Base-by-base conservation (phyloP, 2,888 invertebrate genomes). In the Tachystola acroxantha region DNA sequence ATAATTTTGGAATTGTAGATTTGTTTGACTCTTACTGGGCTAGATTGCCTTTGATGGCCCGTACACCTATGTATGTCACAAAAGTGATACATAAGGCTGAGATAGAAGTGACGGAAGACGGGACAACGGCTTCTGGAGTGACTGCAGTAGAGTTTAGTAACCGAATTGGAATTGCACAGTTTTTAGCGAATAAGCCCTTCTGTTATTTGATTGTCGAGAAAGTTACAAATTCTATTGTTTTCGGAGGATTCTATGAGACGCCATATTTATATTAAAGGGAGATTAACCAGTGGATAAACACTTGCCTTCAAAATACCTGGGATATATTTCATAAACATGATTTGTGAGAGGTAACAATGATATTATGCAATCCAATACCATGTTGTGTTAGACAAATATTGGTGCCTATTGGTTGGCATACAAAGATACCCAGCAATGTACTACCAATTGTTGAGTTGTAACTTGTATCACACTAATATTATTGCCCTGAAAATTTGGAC, bases 51-150 rank as follows among this genome's bases (percentile, higher is more conserved):
- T 64, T 74, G 7, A 88, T 93, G 50, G 80, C 88, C 4, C 64
- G 76, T 0, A 71, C 78, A 6, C 77, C 88, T 2, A 57, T 90
- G 37, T 88, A 76, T 62, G 82, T 93, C 1, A 88, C 90, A 0
- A 81, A 88, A 37, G 69, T 92, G 1, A 75, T 92, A 2, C 94
- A 94, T 57, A 92, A 91, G 58, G 92, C 93, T 1, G 89, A 89
- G 50, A 92, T 94, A 46, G 91, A 92, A 52, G 93, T 94, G 0
- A 90, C 90, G 9, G 94, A 94, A 61, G 89, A 92, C 42, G 94
- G 94, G 0, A 93, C 93, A 0, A 88, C 88, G 14, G 93, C 93
- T 0, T 78, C 90, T 0, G 92, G 89, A 0, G 90, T 89, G 0
- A 89, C 92, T 0, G 63, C 63, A 1, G 74, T 75, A 0, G 80